Evolutionary conservation across 2,113 vertebrate species (phyloP), one percentile per base, ranked within the genome.

Genomic region (Callipepla californica): DNA sequence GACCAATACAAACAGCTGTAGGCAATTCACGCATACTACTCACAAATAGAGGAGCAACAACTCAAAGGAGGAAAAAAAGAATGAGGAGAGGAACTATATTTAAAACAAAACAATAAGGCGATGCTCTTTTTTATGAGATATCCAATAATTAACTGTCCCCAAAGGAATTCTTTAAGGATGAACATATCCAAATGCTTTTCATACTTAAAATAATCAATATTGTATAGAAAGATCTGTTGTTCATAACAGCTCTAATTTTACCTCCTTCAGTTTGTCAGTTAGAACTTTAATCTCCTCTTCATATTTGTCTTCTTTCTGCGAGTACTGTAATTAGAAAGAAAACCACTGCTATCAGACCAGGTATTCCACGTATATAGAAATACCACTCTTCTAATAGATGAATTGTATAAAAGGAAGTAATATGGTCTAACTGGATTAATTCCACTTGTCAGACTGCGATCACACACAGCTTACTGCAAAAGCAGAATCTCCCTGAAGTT

Each of bases 261-360:
- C 99, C 99, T 99, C 99, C 98, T 99, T 99, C 98, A 99, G 98
- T 97, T 99, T 99, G 98, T 99, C 99, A 88, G 98, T 99, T 89
- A 99, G 98, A 94, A 99, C 98, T 98, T 99, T 99, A 97, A 99
- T 99, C 97, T 99, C 99, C 93, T 99, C 99, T 97, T 99, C 99
- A 50, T 99, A 99, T 93, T 99, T 99, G 98, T 99, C 99, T 97
- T 99, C 99, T 95, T 99, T 99, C 98, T 99, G 99, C 0, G 99
- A 99, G 98, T 99, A 99, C 99, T 99, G 98, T 94, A 97, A 98
- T 93, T 75, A 96, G 86, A 98, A 97, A 97, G 82, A 86, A 79
- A n/a, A 67, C 76, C 77, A 86, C 76, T 85, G 62, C 74, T 92
- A 91, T 98, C 91, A 98, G 81, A 92, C 68, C 5, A 17, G 8